Conservation (phyloP, 1,140 invertebrate species). For the Oscheius sp. region DNA sequence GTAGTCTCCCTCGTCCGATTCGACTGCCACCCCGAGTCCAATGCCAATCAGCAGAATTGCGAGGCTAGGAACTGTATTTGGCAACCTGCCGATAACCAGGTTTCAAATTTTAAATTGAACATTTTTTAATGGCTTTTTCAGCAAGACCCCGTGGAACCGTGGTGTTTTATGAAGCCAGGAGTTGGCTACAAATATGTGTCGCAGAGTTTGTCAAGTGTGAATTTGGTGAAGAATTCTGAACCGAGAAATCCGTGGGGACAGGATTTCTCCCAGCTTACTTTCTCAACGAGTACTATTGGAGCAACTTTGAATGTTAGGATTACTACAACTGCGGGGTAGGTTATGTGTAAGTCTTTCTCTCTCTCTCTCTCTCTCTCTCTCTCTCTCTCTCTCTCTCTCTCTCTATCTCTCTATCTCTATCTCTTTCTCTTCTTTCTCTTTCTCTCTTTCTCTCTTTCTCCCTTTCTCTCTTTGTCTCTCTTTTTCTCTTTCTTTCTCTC, state of each 20-base stretch:
- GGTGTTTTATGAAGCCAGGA: constrained; percentile 47
- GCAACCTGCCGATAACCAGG: constrained; percentile 27
- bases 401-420: too few relatives aligned
- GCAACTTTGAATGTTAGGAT: constrained; percentile 43
- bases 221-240: constrained; percentile 31
- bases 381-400: too few relatives aligned
- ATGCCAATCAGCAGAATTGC: constrained; percentile 36
- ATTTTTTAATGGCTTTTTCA: background rate
- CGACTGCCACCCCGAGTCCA: constrained; percentile 35
- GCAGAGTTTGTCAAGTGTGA: constrained; percentile 12
- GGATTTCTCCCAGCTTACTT: constrained; percentile 36
- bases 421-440: too few relatives aligned
- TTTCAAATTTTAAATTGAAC: background rate
- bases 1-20: constrained; percentile 20
- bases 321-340: background rate
- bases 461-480: too few relatives aligned
- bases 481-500: too few relatives aligned
- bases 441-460: too few relatives aligned
- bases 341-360: too few relatives aligned
- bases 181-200: constrained; percentile 15
- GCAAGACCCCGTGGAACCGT: constrained; percentile 24
- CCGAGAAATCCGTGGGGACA: constrained; percentile 43
- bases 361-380: too few relatives aligned
- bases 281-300: constrained; percentile 39
- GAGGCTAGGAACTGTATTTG: constrained; percentile 37